These are phyloP conservation scores for Drosophila fulvimacula DNA, from an alignment of 2,888 invertebrate genomes.

Conservation along the genomic window DNA sequence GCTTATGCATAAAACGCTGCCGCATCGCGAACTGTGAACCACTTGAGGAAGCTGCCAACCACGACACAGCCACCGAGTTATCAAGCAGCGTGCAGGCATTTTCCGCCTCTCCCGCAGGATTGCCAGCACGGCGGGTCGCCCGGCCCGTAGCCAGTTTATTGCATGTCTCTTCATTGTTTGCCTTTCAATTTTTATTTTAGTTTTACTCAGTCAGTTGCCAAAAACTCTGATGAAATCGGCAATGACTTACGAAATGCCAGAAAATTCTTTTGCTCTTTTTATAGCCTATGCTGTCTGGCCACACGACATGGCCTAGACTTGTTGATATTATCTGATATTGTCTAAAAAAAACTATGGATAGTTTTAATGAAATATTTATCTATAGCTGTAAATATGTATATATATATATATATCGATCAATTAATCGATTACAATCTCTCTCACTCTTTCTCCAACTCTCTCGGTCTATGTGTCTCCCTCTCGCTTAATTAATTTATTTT, in stretches of 20 bases:
- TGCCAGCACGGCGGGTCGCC: constrained; percentile 27
- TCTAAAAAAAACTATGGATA: background rate
- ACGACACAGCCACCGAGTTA: constrained; percentile 61
- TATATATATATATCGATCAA: background rate
- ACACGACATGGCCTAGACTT: background rate
- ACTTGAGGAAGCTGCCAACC: constrained; percentile 54
- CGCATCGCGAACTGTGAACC: constrained; percentile 45
- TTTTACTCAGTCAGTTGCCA: constrained; percentile 47
- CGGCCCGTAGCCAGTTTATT: constrained; percentile 68
- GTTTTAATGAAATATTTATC: background rate
- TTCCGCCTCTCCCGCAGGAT: constrained; percentile 3
- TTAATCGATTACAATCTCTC: background rate
- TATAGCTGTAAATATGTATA: background rate
- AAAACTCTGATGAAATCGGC: constrained; percentile 10
- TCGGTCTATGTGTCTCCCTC: background rate
- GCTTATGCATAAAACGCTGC: constrained; percentile 77
- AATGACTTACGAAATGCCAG: constrained; percentile 4
- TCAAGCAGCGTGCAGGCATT: constrained; percentile 64
- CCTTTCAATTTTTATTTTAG: constrained; percentile 79
- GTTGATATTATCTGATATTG: background rate
- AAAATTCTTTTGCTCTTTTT: background rate
- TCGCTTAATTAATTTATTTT: too few relatives aligned
- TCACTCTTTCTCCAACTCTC: too few relatives aligned
- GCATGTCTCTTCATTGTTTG: constrained; percentile 73
- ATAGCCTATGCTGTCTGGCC: background rate